Evolutionary conservation across 1,140 invertebrate genomes (phyloP).

Genomic region (Tetraneura akinire): DNA sequence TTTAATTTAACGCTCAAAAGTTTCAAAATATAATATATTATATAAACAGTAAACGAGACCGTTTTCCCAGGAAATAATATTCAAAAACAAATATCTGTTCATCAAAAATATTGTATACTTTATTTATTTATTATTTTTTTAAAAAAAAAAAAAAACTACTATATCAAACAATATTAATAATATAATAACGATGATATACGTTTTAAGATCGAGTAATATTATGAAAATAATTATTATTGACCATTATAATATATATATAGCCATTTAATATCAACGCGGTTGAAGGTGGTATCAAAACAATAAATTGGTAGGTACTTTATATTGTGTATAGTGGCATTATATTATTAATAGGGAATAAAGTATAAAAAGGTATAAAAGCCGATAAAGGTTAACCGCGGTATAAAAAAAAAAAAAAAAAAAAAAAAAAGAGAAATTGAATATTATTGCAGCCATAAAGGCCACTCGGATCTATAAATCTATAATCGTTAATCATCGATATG

Average conservation of each 20-base stretch:
- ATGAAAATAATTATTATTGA: too few relatives aligned
- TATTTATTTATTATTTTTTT: too few relatives aligned
- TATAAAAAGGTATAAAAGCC: background rate
- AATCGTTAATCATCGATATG: conserved; percentile 24
- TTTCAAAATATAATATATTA: too few relatives aligned
- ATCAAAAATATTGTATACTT: background rate
- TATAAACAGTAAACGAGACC: too few relatives aligned
- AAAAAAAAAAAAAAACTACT: too few relatives aligned
- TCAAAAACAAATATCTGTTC: background rate
- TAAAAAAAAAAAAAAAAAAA: background rate
- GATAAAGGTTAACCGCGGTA: background rate
- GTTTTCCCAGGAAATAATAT: too few relatives aligned
- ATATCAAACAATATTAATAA: too few relatives aligned
- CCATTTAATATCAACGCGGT: background rate
- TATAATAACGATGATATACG: background rate
- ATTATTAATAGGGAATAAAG: background rate
- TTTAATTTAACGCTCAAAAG: too few relatives aligned
- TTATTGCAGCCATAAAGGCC: background rate
- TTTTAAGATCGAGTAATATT: background rate
- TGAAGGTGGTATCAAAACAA: background rate
- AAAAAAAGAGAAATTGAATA: conserved; percentile 2
- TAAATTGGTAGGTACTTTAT: background rate
- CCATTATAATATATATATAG: too few relatives aligned
- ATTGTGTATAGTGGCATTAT: background rate
- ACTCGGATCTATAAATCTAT: background rate